Base-by-base conservation (phyloP, 2,113 vertebrate genomes). In the Mesembrinibis cayennensis region DNA sequence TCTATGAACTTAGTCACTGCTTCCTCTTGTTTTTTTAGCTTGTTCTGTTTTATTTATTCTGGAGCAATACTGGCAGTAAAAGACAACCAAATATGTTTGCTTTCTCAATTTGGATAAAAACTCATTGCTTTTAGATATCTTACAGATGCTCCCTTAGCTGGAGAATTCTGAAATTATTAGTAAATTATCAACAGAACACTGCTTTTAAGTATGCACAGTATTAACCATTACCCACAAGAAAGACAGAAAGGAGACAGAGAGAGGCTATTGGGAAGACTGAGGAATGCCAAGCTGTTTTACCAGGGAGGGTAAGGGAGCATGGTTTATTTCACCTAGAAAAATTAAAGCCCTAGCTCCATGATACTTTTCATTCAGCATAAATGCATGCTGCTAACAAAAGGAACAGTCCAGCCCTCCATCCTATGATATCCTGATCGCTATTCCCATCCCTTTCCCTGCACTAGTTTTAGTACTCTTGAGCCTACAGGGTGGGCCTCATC, bases 11-110 rank as follows among this genome's bases (percentile, higher is more conserved):
- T 92, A 93, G 65, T 96, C 86, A 90, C 58, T 70, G 84, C 83
- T 94, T 93, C 81, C 81, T 93, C 70, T 92, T 91, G 73, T 3
- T 89, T 89, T 91, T 97, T 85, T 84, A 89, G 76, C 50, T 87
- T 80, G 70, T 77, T 96, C 90, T 87, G 45, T n/a, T 90, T 78
- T 87, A 92, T 96, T 94, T 95, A 82, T 92, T 97, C 88, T 95
- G 90, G 87, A 97, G 82, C 72, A 83, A 77, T 90, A 66, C n/a
- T 91, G 91, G 73, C 87, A 96, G 91, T 45, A 93, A 93, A 89
- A 95, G 66, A 89, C 87, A 82, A 62, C 70, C 73, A 96, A 89
- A 84, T 85, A 84, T 89, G 81, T 76, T 65, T 84, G 56, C 58
- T 94, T 85, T 90, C 87, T 95, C n/a, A 62, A 63, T 84, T 94